phyloP scores from a whole-genome alignment of 1,140 invertebrate genomes.

The Goniozus legneri region DNA sequence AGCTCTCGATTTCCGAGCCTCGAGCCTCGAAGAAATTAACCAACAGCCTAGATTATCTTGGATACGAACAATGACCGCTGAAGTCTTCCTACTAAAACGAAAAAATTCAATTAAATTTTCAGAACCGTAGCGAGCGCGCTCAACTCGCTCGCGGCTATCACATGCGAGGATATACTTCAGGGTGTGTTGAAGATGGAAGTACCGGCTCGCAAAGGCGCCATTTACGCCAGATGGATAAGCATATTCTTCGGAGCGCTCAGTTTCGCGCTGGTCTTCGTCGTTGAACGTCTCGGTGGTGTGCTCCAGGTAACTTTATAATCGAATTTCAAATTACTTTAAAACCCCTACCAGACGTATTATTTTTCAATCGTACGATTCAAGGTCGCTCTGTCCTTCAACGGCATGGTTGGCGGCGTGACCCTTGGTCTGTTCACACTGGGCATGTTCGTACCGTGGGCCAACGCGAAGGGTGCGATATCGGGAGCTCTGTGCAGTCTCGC shows the following conservation, averaged over 20 bases:
- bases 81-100: too few species aligned
- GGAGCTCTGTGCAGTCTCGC: constrained; percentile 62
- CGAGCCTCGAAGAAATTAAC: too few species aligned
- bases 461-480: constrained; percentile 69
- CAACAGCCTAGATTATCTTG: too few species aligned
- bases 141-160: constrained; percentile 87
- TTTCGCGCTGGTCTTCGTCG: constrained; percentile 73
- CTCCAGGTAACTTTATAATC: constrained; percentile 60
- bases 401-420: constrained; percentile 82
- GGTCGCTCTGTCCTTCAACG: constrained; percentile 83
- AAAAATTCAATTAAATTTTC: too few species aligned
- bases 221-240: constrained; percentile 63
- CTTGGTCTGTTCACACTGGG: constrained; percentile 82
- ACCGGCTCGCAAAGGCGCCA: constrained; percentile 67
- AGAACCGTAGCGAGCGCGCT: constrained; percentile 90
- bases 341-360: neutral
- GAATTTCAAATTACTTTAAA: neutral
- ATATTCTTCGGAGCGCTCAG: constrained; percentile 62
- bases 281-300: constrained; percentile 75
- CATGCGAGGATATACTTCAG: constrained; percentile 80
- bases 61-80: too few species aligned
- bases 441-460: constrained; percentile 84
- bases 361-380: constrained; percentile 24
- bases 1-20: too few species aligned
- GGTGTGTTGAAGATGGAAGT: constrained; percentile 66